These are phyloP conservation scores for Parasteatoda lunata DNA, from an alignment of 2,888 invertebrate genomes.

Conservation along the genomic window DNA sequence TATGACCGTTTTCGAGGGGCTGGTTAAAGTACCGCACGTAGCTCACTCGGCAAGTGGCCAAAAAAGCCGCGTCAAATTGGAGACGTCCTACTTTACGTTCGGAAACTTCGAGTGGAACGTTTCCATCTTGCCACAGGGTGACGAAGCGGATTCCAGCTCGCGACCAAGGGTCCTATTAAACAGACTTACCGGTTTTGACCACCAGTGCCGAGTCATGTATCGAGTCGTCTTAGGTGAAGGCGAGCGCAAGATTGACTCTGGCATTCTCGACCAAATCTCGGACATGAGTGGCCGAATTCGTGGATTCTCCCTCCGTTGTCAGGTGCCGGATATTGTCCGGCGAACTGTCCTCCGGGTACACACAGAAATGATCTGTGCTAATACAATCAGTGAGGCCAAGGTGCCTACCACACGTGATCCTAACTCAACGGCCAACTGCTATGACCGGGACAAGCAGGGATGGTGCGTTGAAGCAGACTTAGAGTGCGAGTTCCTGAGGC, in stretches of 20 bases:
- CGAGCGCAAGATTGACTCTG: constrained; percentile 81
- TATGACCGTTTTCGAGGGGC: constrained; percentile 83
- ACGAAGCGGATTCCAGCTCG: constrained; percentile 19
- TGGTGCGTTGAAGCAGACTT: constrained; percentile 86
- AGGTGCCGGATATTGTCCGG: constrained; percentile 61
- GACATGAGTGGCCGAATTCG: constrained; percentile 83
- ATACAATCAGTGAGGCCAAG: constrained; percentile 79
- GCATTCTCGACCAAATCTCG: constrained; percentile 82
- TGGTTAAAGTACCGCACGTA: constrained; percentile 77
- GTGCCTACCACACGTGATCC: constrained; percentile 74
- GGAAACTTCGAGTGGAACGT: constrained; percentile 89
- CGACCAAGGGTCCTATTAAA: constrained; percentile 76
- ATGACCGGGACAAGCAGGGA: constrained; percentile 85
- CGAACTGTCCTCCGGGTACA: constrained; percentile 78
- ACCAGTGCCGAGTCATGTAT: constrained; percentile 84
- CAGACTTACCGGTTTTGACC: constrained; percentile 86
- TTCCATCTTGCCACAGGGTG: constrained; percentile 52
- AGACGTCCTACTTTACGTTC: constrained; percentile 83
- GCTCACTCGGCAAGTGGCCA: constrained; percentile 31
- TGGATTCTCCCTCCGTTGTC: constrained; percentile 78
- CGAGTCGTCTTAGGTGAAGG: constrained; percentile 80
- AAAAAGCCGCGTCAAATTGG: constrained; percentile 74
- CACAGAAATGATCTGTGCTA: constrained; percentile 84
- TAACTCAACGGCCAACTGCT: constrained; percentile 77
- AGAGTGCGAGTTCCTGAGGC: constrained; percentile 83